Evolutionary conservation across 2,113 vertebrate genomes (phyloP), one percentile per base, ranked within the genome.

Genomic region (Sylvietta virens): DNA sequence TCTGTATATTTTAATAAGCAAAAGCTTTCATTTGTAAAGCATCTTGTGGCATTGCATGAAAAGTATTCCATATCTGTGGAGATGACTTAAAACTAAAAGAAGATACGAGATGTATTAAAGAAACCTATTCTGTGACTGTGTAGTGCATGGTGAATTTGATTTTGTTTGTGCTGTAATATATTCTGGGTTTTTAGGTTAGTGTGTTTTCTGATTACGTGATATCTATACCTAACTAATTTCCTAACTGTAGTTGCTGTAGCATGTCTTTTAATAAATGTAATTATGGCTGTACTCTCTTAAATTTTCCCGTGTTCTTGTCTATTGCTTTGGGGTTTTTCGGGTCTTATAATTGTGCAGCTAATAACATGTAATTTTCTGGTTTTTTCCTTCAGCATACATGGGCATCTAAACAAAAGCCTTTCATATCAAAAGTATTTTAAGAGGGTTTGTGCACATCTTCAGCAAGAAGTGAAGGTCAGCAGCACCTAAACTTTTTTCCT

Each of bases 1-100:
- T 97, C 98, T 98, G 96, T 98, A 97, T 98, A 98, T 98, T 98
- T 98, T 98, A 98, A 98, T 98, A 98, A 97, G 96, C 97, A 98
- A 93, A 97, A 98, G 97, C 97, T 98, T 98, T 98, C 81, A 96
- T 98, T 98, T 98, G 97, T 98, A 98, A 98, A 97, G 93, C 95
- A 95, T 97, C 97, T 98, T 97, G 96, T 97, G 97, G 88, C 90
- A 94, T 95, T 96, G 96, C 97, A 97, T 90, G 88, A 93, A 97
- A 97, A 97, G 90, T 94, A 97, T 98, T 98, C 96, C 95, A 65
- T 98, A 95, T 97, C 92, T 98, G 87, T 98, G 98, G 86, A 97
- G 95, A 97, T 97, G 60, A 97, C 96, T 98, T 98, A 98, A 98
- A 98, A 98, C 98, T 98, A 97, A 97, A 98, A 98, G 97, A 98